A percentile compares a stretch with the other conserved stretches of the same genome.
These are phyloP conservation scores for Phenganax stokvisi DNA, from an alignment of 92 coral and sea anemone genomes.

Conservation along the genomic window DNA sequence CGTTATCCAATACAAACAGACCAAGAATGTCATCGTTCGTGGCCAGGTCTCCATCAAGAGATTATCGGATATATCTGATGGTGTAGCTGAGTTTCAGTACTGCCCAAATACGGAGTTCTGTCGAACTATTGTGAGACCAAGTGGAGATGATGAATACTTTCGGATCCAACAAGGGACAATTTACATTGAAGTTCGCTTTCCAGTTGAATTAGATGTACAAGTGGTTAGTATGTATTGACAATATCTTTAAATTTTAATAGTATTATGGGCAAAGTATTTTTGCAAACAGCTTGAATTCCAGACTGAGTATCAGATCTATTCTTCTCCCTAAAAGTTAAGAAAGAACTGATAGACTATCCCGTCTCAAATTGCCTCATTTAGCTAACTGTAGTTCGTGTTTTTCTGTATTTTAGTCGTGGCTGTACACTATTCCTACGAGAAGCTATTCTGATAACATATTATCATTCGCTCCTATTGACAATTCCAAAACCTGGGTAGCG, in stretches of 20 bases:
- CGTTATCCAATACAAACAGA: slow-evolving; percentile 34
- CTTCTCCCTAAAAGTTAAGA: no score
- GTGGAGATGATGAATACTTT: neutral
- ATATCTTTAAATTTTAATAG: no score
- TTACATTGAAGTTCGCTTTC: slow-evolving; percentile 19
- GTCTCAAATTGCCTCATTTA: no score
- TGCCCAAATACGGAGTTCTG: slow-evolving; percentile 38
- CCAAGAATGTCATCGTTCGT: neutral
- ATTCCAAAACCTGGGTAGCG: slow-evolving; percentile 55
- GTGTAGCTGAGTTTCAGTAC: slow-evolving; percentile 26
- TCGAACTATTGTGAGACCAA: slow-evolving; percentile 17
- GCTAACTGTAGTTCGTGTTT: neutral
- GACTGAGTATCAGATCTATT: no score
- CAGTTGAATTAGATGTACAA: neutral
- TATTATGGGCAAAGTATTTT: neutral
- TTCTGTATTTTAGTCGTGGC: slow-evolving; percentile 45
- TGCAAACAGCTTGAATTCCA: no score
- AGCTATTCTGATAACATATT: slow-evolving; percentile 54
- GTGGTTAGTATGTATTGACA: slow-evolving; percentile 11
- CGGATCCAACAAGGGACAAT: slow-evolving; percentile 27
- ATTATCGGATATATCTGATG: neutral
- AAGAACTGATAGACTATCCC: no score
- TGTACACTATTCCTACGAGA: slow-evolving; percentile 58
- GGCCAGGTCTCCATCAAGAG: neutral
- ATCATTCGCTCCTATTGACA: slow-evolving; percentile 53